A percentile compares a stretch with the other conserved stretches of the same genome.
Conservation (phyloP, 2,888 invertebrate species). For the Aphidius colemani region DNA sequence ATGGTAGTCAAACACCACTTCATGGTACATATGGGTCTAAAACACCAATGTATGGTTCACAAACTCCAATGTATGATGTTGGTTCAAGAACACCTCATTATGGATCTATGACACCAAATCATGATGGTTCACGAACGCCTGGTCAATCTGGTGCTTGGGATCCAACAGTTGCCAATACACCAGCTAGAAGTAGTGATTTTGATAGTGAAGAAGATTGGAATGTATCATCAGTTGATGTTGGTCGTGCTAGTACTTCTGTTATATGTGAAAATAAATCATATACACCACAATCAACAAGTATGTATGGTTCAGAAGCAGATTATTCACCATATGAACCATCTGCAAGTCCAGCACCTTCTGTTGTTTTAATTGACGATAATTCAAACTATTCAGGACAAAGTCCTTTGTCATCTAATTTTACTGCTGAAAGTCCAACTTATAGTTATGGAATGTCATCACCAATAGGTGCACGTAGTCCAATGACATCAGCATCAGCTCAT, state of each 20-base stretch:
- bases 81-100: slow-evolving; percentile 90
- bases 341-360: slow-evolving; percentile 76
- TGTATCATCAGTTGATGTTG: too few relatives aligned
- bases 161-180: slow-evolving; percentile 87
- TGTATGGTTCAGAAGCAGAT: slow-evolving; percentile 84
- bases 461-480: slow-evolving; percentile 77
- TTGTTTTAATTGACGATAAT: slow-evolving; percentile 56
- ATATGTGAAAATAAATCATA: slow-evolving; percentile 74
- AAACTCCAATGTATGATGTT: slow-evolving; percentile 86
- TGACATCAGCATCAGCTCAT: slow-evolving; percentile 73
- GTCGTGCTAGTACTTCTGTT: slow-evolving; percentile 63
- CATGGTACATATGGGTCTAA: slow-evolving; percentile 82
- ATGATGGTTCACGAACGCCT: slow-evolving; percentile 92
- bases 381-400: slow-evolving; percentile 62
- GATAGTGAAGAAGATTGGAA: slow-evolving; percentile 64
- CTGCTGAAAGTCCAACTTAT: slow-evolving; percentile 65
- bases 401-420: slow-evolving; percentile 60
- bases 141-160: slow-evolving; percentile 91
- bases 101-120: slow-evolving; percentile 90
- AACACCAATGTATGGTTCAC: slow-evolving; percentile 89
- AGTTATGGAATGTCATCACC: slow-evolving; percentile 77
- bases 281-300: slow-evolving; percentile 94
- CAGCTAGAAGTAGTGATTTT: slow-evolving; percentile 77
- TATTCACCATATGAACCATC: slow-evolving; percentile 90
- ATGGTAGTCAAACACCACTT: slow-evolving; percentile 80